Conservation (phyloP, 2,113 vertebrate genomes). For the Hyperopisus bebe region DNA sequence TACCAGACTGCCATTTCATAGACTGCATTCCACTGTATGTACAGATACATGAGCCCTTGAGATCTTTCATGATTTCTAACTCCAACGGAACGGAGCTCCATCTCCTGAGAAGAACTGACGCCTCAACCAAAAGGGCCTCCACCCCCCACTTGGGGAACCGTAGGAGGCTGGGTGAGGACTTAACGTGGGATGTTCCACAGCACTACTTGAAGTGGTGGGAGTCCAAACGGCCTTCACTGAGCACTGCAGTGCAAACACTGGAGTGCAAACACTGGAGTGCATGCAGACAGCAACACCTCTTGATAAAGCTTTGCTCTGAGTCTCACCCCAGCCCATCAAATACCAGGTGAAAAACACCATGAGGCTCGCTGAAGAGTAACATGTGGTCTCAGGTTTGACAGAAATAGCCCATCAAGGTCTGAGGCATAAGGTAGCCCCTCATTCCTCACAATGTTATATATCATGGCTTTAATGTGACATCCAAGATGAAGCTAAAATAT, state of each 20-base stretch:
- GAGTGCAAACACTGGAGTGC: not conserved
- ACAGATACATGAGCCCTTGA: not conserved
- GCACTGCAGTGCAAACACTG: not conserved
- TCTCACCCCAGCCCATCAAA: not conserved
- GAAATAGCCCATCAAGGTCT: not conserved
- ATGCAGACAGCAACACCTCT: not conserved
- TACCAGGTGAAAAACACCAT: not conserved
- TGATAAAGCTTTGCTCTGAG: not conserved
- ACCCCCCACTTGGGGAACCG: not conserved
- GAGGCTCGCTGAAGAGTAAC: not conserved
- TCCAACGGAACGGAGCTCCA: not conserved
- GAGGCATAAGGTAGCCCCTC: not conserved
- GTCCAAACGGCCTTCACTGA: not conserved
- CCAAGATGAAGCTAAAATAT: not conserved
- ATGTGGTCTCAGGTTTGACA: not conserved
- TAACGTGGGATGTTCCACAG: not conserved
- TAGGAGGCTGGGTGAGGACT: not conserved
- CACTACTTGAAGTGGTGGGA: not conserved
- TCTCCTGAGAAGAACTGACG: not conserved
- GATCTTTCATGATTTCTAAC: not conserved
- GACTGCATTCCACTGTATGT: not conserved
- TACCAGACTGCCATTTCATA: not conserved
- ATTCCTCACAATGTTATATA: not conserved
- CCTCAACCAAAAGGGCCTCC: not conserved
- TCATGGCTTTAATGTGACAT: not conserved